A percentile compares a stretch with the other conserved stretches of the same genome.
Evolutionary conservation across 1,140 invertebrate genomes (phyloP).

Genomic region (Onthophagus taurus): DNA sequence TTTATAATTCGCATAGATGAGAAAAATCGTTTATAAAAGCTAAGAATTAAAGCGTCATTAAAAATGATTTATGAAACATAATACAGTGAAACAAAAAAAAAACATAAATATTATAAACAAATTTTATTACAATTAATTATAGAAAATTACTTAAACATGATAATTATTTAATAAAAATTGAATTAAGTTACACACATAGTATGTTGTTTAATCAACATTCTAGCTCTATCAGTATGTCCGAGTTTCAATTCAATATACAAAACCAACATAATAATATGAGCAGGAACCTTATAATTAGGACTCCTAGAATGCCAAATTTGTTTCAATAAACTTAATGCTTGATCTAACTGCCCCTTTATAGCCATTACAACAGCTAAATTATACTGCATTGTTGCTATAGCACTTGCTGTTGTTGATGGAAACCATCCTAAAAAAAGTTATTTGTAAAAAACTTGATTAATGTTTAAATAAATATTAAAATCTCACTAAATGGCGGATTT

Average conservation of each 20-base stretch:
- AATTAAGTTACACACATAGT: not conserved
- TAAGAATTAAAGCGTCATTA: no score
- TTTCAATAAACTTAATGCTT: conserved; percentile 59
- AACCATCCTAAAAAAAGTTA: conserved; percentile 49
- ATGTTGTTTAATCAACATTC: conserved; percentile 22
- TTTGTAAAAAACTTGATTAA: conserved; percentile 5
- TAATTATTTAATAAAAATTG: conserved; percentile 15
- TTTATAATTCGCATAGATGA: no score
- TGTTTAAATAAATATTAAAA: not conserved
- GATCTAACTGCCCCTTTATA: conserved; percentile 64
- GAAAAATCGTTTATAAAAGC: no score
- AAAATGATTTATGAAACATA: no score
- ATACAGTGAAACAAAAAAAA: no score
- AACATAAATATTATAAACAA: no score
- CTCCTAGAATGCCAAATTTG: conserved; percentile 51
- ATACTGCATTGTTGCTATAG: conserved; percentile 62
- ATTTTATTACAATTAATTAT: not conserved
- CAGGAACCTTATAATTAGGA: conserved; percentile 53
- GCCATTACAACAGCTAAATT: conserved; percentile 72
- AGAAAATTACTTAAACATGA: conserved; percentile 12
- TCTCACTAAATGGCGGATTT: conserved; percentile 32
- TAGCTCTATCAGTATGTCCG: no score
- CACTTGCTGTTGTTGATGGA: conserved; percentile 54
- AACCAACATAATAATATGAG: conserved; percentile 60
- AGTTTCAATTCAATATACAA: conserved; percentile 63